Evolutionary conservation across 2,113 vertebrate species (phyloP).

Genomic region (Myrmophylax atrothorax): DNA sequence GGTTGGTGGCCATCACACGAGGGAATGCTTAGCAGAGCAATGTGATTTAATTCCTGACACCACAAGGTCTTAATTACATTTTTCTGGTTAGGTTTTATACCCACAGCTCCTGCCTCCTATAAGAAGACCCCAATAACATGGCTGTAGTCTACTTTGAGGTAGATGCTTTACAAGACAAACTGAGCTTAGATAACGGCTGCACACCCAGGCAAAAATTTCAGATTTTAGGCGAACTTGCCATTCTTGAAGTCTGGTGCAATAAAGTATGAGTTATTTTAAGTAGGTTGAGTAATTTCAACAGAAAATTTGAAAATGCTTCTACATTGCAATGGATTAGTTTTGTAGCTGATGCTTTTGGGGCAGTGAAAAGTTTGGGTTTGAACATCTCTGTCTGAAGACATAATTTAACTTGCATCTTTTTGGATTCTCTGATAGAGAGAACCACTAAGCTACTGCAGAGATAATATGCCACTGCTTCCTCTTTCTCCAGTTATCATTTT

Average conservation of each 20-base stretch:
- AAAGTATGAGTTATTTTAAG: background rate
- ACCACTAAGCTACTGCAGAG: background rate
- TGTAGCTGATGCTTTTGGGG: background rate
- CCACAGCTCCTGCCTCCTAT: background rate
- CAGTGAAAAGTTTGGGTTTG: background rate
- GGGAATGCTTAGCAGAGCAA: background rate
- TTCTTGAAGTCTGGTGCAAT: background rate
- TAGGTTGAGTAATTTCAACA: background rate
- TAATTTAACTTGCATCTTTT: background rate
- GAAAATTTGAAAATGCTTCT: background rate
- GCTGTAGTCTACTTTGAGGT: background rate
- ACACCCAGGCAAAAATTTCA: background rate
- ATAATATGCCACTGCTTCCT: background rate
- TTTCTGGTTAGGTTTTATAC: background rate
- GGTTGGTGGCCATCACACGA: accelerated
- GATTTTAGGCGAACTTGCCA: background rate
- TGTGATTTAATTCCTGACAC: background rate
- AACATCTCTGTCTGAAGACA: background rate
- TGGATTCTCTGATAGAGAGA: background rate
- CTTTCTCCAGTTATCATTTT: background rate
- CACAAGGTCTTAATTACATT: background rate
- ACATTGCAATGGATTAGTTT: background rate
- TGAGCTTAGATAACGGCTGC: background rate
- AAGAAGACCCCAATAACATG: background rate
- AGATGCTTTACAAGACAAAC: background rate